These are phyloP conservation scores for Clanis bilineata DNA, from an alignment of 2,888 invertebrate species.

Conservation along the genomic window DNA sequence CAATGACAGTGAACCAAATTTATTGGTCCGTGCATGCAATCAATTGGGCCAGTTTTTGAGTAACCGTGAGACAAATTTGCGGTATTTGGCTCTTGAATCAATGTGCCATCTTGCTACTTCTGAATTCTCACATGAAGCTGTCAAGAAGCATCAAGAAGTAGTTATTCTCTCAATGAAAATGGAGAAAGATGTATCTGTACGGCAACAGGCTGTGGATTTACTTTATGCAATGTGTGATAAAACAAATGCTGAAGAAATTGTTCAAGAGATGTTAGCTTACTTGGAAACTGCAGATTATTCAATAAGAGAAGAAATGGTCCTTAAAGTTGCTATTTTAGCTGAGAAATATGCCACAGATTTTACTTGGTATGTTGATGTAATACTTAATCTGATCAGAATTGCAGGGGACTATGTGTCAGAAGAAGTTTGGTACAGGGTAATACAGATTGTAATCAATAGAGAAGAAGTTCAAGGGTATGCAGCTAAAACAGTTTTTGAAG, in stretches of 20 bases:
- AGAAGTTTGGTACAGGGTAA: constrained; percentile 99
- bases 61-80: constrained; percentile 97
- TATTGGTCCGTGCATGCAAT: constrained; percentile 98
- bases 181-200: constrained; percentile 98
- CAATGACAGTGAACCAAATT: constrained; percentile 98
- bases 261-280: constrained; percentile 99
- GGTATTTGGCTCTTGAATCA: constrained; percentile 98
- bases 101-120: constrained; percentile 99
- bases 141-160: constrained; percentile 99
- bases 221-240: constrained; percentile 99
- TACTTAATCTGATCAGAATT: constrained; percentile 98
- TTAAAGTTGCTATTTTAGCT: constrained; percentile 99
- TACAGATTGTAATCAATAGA: constrained; percentile 99
- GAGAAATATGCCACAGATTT: constrained; percentile 99
- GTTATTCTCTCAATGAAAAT: constrained; percentile 99
- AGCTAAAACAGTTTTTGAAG: constrained; percentile 99
- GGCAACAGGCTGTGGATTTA: constrained; percentile 98
- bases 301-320: constrained; percentile 99
- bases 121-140: constrained; percentile 99
- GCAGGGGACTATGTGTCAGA: constrained; percentile 99
- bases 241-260: constrained; percentile 99
- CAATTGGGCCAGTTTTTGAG: constrained; percentile 99
- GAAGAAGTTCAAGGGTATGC: constrained; percentile 99
- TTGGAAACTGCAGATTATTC: constrained; percentile 99
- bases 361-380: constrained; percentile 99